Evolutionary conservation across 2,797 vertebrate species (phyloP).

Genomic region (Ceyx erithaca): DNA sequence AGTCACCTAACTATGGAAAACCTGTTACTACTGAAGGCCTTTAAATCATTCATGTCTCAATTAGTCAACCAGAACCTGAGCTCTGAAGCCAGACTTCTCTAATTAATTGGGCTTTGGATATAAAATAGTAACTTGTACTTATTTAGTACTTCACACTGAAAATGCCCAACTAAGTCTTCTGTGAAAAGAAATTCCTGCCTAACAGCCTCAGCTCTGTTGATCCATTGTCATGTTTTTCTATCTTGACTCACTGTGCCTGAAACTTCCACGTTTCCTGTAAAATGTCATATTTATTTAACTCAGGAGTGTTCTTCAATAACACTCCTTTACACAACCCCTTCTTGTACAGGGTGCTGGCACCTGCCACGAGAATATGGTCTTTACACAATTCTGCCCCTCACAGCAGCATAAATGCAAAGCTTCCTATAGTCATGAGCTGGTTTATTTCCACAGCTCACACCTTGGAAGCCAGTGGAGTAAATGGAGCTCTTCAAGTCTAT

Average conservation of each 20-base stretch:
- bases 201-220: neutral
- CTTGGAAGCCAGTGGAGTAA: neutral
- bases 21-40: neutral
- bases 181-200: neutral
- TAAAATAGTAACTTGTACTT: neutral
- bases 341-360: neutral
- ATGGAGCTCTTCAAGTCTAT: neutral
- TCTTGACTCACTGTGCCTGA: neutral
- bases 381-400: fast-evolving
- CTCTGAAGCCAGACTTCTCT: neutral
- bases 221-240: neutral
- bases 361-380: too few relatives aligned
- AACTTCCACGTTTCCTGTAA: neutral
- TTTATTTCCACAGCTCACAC: neutral
- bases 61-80: neutral
- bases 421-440: neutral
- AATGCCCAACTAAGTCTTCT: neutral
- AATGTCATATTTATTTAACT: neutral
- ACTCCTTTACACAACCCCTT: neutral
- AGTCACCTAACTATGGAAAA: neutral
- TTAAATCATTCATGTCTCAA: neutral
- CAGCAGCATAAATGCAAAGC: neutral
- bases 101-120: neutral
- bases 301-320: neutral
- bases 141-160: neutral